These are phyloP conservation scores for Rhagoletis pomonella DNA, from an alignment of 1,140 invertebrate species.

Conservation along the genomic window DNA sequence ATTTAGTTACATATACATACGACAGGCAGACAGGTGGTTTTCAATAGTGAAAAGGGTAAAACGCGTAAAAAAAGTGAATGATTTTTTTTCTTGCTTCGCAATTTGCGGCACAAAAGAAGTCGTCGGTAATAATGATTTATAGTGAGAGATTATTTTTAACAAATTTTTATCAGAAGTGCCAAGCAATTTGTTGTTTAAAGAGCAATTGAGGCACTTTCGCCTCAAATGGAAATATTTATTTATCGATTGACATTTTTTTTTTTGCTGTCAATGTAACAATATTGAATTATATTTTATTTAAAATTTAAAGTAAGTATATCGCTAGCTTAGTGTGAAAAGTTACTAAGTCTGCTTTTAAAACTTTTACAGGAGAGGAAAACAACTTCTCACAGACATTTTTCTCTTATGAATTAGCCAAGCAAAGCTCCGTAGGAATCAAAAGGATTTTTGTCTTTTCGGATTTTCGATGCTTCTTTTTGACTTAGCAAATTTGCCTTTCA, in stretches of 20 bases:
- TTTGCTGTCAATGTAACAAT: not conserved
- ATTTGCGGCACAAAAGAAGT: slow-evolving; percentile 9
- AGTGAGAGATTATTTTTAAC: slow-evolving; percentile 40
- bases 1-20: not conserved
- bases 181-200: slow-evolving; percentile 51
- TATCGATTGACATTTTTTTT: not conserved
- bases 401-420: too few species aligned
- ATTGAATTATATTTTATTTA: slow-evolving; percentile 29
- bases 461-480: too few species aligned
- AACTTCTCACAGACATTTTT: too few species aligned
- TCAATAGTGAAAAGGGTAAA: not conserved
- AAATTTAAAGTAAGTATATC: not conserved
- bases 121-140: slow-evolving; percentile 36
- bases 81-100: not conserved
- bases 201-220: slow-evolving; percentile 34
- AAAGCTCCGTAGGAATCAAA: too few species aligned
- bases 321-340: too few species aligned
- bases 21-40: slow-evolving; percentile 12
- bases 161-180: slow-evolving; percentile 48
- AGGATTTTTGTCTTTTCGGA: too few species aligned
- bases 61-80: not conserved
- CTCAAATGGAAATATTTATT: not conserved
- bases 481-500: too few species aligned
- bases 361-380: too few species aligned
- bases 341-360: too few species aligned